A percentile compares a stretch with the other conserved stretches of the same genome.
phyloP scores from a whole-genome alignment of 2,888 invertebrate species.

The Bembecia ichneumoniformis region DNA sequence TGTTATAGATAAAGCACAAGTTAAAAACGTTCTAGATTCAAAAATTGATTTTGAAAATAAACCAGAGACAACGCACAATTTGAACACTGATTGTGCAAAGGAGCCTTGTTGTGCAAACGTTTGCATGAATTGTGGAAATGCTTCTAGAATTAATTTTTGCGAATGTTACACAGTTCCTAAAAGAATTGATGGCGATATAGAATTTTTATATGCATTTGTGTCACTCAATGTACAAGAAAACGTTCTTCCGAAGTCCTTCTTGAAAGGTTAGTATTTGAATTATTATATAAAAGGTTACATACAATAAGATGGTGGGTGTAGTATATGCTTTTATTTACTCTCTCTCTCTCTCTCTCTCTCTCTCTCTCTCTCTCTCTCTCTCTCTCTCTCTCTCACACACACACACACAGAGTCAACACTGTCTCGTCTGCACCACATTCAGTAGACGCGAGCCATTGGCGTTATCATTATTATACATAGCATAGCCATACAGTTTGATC shows the following conservation, averaged over 20 bases:
- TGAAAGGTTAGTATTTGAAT: constrained; percentile 37
- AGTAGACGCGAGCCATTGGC: no score
- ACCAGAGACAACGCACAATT: background rate
- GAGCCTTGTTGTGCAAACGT: background rate
- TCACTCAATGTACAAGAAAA: constrained; percentile 51
- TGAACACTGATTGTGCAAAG: background rate
- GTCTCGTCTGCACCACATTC: no score
- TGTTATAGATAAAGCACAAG: background rate
- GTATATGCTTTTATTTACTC: background rate
- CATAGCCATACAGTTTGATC: background rate
- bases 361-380: no score
- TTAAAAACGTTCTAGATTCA: background rate
- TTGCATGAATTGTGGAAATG: background rate
- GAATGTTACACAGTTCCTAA: constrained; percentile 4
- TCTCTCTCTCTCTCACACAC: no score
- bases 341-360: constrained; percentile 1
- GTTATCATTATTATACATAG: no score
- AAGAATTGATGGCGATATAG: constrained; percentile 24
- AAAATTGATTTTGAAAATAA: background rate
- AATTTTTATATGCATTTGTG: constrained; percentile 58
- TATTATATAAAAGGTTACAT: no score
- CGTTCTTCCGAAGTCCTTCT: constrained; percentile 44
- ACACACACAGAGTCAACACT: no score
- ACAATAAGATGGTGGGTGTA: no score
- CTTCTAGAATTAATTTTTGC: background rate